Evolutionary conservation across 1,140 invertebrate species (phyloP), one percentile per base, ranked within the genome.

Genomic region (Pantala flavescens): DNA sequence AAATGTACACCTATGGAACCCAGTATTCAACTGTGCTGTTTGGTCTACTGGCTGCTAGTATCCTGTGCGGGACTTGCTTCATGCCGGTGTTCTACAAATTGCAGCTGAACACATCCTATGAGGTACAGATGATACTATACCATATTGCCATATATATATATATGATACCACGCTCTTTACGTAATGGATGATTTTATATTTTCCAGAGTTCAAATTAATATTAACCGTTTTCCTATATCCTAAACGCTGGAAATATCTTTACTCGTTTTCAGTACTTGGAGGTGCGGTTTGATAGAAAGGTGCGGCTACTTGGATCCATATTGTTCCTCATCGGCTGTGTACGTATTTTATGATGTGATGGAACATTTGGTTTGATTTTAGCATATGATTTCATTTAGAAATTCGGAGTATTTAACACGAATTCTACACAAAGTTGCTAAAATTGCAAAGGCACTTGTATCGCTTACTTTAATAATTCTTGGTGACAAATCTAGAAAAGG

Each of bases 1-100:
- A 72, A 21, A 16, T 72, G 23, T 72, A 72, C 71, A 72, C 71
- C 14, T 36, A 72, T 19, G 71, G 71, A n/a, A 72, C 71, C 5
- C 71, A 72, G 23, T 72, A 72, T 23, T 72, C 14, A 19, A 24
- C 23, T 21, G 12, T 16, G 3, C 14, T 63, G 1, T 19, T 63
- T 63, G 49, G 49, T 12, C 12, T 63, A 3, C 14, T 63, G 1
- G 14, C 12, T 12, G 21, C 16, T 12, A 63, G 16, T 19, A 14
- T 14, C 5, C 16, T 63, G 16, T 1, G 16, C 12, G 49, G 49
- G 49, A 63, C 21, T 3, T 63, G 93, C 9, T 96, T 94, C 80
- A 83, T 96, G 43, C 94, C 95, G 0, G 90, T 97, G 2, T 96
- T 95, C 81, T 90, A 88, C 77, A 87, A 87, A 19, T 82, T 97